These are phyloP conservation scores for Nephila pilipes DNA, from an alignment of 1,140 invertebrate genomes.

Conservation along the genomic window DNA sequence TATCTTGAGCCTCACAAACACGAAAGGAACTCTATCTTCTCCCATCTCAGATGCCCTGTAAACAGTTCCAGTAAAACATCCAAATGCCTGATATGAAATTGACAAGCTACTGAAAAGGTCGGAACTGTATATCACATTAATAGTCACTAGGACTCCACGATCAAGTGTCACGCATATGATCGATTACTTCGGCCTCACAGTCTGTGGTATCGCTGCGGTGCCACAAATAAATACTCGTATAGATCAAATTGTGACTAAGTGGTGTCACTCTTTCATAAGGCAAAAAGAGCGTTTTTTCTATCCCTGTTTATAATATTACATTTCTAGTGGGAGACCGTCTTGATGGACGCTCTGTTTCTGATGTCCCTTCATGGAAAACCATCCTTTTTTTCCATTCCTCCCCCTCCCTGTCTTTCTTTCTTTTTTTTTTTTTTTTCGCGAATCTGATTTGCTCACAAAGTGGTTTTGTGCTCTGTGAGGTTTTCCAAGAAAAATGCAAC, in stretches of 20 bases:
- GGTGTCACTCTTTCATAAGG: neutral
- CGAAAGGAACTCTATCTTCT: no score
- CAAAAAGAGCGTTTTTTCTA: neutral
- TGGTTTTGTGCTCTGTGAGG: neutral
- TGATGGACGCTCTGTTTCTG: conserved; percentile 13
- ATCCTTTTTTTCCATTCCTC: neutral
- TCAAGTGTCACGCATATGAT: no score
- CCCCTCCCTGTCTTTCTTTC: neutral
- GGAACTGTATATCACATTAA: no score
- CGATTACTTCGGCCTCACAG: no score
- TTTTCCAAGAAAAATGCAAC: neutral
- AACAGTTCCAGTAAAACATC: no score
- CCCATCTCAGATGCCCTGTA: no score
- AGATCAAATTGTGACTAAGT: neutral
- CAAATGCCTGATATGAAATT: no score
- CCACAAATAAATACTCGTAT: no score
- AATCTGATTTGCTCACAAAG: neutral
- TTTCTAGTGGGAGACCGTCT: neutral
- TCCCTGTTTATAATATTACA: neutral
- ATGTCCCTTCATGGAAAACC: neutral
- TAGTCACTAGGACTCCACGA: no score
- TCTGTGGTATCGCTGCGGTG: no score
- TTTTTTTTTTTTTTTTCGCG: neutral
- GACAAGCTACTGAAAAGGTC: no score
- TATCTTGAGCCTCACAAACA: no score